phyloP scores from a whole-genome alignment of 2,888 invertebrate species.

The Cantharis flavilabris region DNA sequence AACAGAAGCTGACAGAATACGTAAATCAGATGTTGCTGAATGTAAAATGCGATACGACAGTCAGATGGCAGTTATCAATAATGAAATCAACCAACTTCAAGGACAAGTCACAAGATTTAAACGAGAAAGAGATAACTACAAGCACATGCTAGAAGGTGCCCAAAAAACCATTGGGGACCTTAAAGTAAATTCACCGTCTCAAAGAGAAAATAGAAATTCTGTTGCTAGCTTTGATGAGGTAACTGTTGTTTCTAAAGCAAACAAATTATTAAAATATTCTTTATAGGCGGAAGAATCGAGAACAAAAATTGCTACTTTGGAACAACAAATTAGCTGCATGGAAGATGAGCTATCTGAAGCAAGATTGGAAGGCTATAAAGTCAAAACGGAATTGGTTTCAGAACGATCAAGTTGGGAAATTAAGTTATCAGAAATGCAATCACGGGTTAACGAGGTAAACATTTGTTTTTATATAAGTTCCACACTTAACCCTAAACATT shows the following conservation, averaged over 20 bases:
- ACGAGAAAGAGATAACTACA: slow-evolving; percentile 85
- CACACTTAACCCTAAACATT: not conserved
- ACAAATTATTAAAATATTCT: not conserved
- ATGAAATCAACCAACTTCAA: slow-evolving; percentile 82
- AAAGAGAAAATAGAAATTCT: slow-evolving; percentile 63
- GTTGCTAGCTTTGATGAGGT: slow-evolving; percentile 77
- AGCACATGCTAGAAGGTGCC: slow-evolving; percentile 86
- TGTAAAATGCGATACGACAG: slow-evolving; percentile 85
- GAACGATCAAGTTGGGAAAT: slow-evolving; percentile 86
- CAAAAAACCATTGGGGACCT: slow-evolving; percentile 82
- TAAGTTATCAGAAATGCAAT: slow-evolving; percentile 85
- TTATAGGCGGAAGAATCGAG: slow-evolving; percentile 70
- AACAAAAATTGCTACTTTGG: slow-evolving; percentile 71
- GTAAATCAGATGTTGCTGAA: slow-evolving; percentile 78
- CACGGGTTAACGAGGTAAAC: slow-evolving; percentile 78
- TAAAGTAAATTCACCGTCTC: slow-evolving; percentile 61
- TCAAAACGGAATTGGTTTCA: slow-evolving; percentile 88
- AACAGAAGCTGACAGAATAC: slow-evolving; percentile 69
- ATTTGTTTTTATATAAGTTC: not conserved
- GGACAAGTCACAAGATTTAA: slow-evolving; percentile 80
- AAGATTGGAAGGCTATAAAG: slow-evolving; percentile 77
- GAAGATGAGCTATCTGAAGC: slow-evolving; percentile 90
- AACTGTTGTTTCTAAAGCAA: slow-evolving; percentile 28
- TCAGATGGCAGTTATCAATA: slow-evolving; percentile 78
- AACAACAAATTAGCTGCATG: slow-evolving; percentile 82